Base-by-base conservation (phyloP, 2,888 invertebrate genomes). In the Atrina japonica region DNA sequence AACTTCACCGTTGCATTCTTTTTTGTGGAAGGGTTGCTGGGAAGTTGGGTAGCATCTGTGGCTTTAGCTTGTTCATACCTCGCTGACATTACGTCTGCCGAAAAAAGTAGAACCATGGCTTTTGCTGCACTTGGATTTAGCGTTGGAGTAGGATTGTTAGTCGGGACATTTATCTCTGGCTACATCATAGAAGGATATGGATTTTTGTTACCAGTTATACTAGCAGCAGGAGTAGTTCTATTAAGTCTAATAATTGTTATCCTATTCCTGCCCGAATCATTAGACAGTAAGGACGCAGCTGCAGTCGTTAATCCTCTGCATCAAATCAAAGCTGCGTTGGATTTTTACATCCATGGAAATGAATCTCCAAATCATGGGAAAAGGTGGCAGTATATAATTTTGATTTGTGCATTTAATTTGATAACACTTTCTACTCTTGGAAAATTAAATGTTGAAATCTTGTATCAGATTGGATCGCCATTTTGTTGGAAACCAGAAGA, bases 401-500 rank as follows among this genome's bases (percentile, higher is more conserved):
- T 73, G 7, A 49, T 80, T 2, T 3, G 50, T 3, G 65, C 72
- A 1, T 80, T 81, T 30, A 66, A 65, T 16, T 18, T 78, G 14
- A 49, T 65, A 0, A 70, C 70, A 52, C 68, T 75, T 43, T 50
- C 66, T 9, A 61, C 66, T n/a, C 65, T 77, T 25, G 80, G 71
- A 14, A 71, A 78, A n/a, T 29, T 52, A 1, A 68, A 61, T 16
- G 75, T 80, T 3, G 77, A 80, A 18, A 68, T 79, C 1, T 27
- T 81, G 14, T 80, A 76, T 50, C 75, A 76, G 41, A 53, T 80
- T 16, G 74, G 64, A 0, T 41, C 65, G 0, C 81, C 82, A 3
- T 82, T 82, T 60, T 82, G 82, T 56, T 81, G 81, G 78, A 55
- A 65, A 16, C 53, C 82, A 0, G 60, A 73, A 18, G 68, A 66